Conservation (phyloP, 2,797 vertebrate species). For the Smutsia temminckii region DNA sequence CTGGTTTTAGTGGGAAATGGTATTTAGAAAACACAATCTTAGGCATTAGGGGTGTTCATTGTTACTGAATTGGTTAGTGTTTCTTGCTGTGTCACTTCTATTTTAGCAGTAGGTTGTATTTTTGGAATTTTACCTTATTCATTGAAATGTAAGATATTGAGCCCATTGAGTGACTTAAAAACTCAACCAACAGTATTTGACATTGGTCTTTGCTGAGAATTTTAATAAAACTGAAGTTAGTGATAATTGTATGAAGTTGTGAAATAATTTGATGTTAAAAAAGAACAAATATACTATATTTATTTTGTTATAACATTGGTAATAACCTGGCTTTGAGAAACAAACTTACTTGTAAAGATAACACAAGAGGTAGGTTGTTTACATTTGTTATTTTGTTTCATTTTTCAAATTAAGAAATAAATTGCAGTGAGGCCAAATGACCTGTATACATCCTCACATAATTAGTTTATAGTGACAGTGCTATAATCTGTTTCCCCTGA, state of each 20-base stretch:
- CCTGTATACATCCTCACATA: neutral
- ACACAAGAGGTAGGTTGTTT: neutral
- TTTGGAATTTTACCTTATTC: neutral
- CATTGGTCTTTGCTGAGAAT: slow-evolving; percentile 7
- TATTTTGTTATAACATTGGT: neutral
- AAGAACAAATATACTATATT: neutral
- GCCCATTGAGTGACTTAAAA: neutral
- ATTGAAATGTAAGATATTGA: neutral
- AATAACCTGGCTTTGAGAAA: slow-evolving; percentile 7
- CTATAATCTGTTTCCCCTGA: neutral
- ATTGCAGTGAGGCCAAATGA: neutral
- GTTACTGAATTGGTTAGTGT: neutral
- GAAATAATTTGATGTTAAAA: slow-evolving; percentile 27
- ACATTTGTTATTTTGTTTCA: neutral
- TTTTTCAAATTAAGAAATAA: neutral
- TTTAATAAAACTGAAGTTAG: slow-evolving; percentile 39
- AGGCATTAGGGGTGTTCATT: neutral
- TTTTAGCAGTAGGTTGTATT: neutral
- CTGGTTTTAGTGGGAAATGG: neutral
- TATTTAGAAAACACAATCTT: neutral
- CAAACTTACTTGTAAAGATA: neutral
- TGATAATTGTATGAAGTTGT: neutral
- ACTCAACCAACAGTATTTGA: neutral
- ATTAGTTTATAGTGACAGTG: neutral
- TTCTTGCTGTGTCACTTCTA: neutral